Evolutionary conservation across 2,113 vertebrate genomes (phyloP).

Genomic region (Melanotaenia duboulayi): DNA sequence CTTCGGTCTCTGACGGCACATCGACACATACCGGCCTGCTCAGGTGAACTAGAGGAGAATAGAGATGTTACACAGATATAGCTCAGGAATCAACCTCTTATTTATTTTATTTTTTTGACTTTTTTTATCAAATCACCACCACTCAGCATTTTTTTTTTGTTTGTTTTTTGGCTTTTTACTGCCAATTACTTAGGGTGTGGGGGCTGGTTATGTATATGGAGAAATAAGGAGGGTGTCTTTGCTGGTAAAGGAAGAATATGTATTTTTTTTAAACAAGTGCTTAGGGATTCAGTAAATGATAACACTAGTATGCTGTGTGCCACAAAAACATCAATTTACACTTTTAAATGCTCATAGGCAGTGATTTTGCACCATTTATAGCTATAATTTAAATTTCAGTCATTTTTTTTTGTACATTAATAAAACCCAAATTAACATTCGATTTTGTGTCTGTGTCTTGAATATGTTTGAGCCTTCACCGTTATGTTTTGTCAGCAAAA

Average conservation of each 20-base stretch:
- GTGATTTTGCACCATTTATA: too few relatives aligned
- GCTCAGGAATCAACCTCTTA: not conserved
- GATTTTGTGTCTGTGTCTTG: not conserved
- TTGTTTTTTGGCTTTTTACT: not conserved
- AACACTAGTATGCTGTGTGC: too few relatives aligned
- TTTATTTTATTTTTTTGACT: too few relatives aligned
- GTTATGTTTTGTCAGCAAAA: too few relatives aligned
- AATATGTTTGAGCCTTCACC: not conserved
- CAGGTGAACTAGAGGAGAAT: constrained; percentile 78
- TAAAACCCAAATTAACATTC: too few relatives aligned
- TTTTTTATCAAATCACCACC: too few relatives aligned
- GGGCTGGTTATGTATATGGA: not conserved
- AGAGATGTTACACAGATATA: constrained; percentile 9
- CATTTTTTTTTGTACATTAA: too few relatives aligned
- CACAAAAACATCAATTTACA: too few relatives aligned
- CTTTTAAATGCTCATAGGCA: too few relatives aligned
- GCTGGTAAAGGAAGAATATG: too few relatives aligned
- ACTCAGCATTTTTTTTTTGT: not conserved
- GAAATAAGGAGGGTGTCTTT: not conserved
- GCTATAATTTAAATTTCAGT: too few relatives aligned
- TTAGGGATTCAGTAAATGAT: too few relatives aligned
- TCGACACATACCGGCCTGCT: constrained; percentile 92
- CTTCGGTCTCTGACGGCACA: constrained; percentile 89
- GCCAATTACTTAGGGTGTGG: not conserved
- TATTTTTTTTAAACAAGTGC: not conserved